Base-by-base conservation (phyloP, 2,113 vertebrate genomes). In the Apteryx owenii region DNA sequence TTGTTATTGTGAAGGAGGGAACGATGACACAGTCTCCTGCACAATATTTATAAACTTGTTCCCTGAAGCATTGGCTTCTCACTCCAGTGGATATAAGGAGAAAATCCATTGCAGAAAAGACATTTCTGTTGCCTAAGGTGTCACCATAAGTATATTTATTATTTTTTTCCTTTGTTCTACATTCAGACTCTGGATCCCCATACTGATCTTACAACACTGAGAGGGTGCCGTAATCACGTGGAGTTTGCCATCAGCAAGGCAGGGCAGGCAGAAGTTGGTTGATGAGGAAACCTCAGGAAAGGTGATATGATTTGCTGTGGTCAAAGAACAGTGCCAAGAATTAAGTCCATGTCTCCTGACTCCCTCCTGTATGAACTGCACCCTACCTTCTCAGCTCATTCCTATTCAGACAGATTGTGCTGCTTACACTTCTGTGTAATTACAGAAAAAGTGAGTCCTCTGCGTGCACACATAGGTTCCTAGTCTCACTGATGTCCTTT, bases 21-120 rank as follows among this genome's bases (percentile, higher is more conserved):
- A 91, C 28, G 93, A 94, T 96, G 95, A 95, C 95, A 93, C 81
- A 77, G 75, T 92, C 96, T 96, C 92, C 95, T 97, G 75, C 75
- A 54, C 78, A 92, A 25, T 94, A 95, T 90, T 97, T 95, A 94
- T 91, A 70, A 26, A 13, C 81, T 93, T 85, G 13, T 89, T 58
- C 92, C 93, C 97, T 87, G 83, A 5, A 92, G 94, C 38, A 66
- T 91, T 95, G 92, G 83, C n/a, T 93, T 92, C 81, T 95, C 29
- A 9, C 23, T 79, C 40, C 44, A 64, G 77, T 85, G 62, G 13
- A 82, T 93, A 53, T 56, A 95, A 86, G 85, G 94, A 73, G 50
- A 44, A 86, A 96, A 72, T 29, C 19, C 91, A 77, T 3, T 28
- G 23, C 18, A 58, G 40, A 70, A 82, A 82, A 62, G 29, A 29